A percentile compares a stretch with the other conserved stretches of the same genome.
Evolutionary conservation across 2,797 vertebrate species (phyloP).

Genomic region (Sandelia bainsii): DNA sequence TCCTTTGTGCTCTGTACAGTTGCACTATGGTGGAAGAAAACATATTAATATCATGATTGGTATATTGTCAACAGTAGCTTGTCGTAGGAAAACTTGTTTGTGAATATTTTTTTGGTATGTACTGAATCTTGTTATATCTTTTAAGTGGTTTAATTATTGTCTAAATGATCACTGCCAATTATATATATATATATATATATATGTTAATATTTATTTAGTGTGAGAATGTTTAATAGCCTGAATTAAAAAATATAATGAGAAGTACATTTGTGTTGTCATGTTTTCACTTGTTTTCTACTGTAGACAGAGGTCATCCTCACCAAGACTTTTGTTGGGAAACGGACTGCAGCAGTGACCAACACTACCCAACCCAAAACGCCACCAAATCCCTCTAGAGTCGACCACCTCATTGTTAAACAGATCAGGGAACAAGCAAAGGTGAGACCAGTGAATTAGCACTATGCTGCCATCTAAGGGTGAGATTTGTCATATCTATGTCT

Average conservation of each 20-base stretch:
- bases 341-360: conserved; percentile 81
- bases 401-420: conserved; percentile 92
- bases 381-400: conserved; percentile 89
- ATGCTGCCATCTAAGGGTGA: conserved; percentile 53
- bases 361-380: conserved; percentile 85
- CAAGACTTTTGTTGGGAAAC: conserved; percentile 87
- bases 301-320: conserved; percentile 89
- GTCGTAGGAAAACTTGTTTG: too few species aligned
- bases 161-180: too few species aligned
- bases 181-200: neutral
- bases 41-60: too few species aligned
- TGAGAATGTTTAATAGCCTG: neutral
- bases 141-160: too few species aligned
- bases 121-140: too few species aligned
- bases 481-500: too few species aligned
- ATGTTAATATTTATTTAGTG: neutral
- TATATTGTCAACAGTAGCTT: too few species aligned
- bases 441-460: conserved; percentile 59
- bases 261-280: neutral
- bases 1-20: too few species aligned
- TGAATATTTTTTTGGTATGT: too few species aligned
- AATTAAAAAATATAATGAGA: neutral
- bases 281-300: conserved; percentile 53
- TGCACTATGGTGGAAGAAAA: too few species aligned
- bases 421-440: conserved; percentile 92